Evolutionary conservation across 2,888 invertebrate species (phyloP).

Genomic region (Andrena praecox): DNA sequence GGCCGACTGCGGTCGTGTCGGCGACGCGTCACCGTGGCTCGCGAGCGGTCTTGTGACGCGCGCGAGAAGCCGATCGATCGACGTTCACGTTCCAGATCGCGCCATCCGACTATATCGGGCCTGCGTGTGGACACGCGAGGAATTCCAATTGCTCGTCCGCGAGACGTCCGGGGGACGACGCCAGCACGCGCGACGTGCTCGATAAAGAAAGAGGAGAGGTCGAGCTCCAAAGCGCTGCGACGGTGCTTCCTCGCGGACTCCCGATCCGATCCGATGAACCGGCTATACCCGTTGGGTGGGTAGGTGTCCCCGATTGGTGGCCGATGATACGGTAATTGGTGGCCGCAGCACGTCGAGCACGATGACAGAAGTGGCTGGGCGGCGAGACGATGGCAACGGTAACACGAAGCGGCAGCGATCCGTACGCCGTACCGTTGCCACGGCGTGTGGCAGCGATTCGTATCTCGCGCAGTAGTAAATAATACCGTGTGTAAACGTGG

Average conservation of each 20-base stretch:
- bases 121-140: slow-evolving; percentile 68
- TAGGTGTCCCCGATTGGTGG: not conserved
- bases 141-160: slow-evolving; percentile 66
- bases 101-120: slow-evolving; percentile 68
- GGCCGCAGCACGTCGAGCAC: not conserved
- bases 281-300: not conserved
- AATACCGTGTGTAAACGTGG: slow-evolving; percentile 77
- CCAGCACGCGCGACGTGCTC: slow-evolving; percentile 48
- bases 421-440: slow-evolving; percentile 67
- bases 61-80: slow-evolving; percentile 63
- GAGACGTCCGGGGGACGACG: slow-evolving; percentile 47
- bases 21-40: slow-evolving; percentile 43
- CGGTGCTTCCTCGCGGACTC: slow-evolving; percentile 8
- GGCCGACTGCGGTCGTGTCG: slow-evolving; percentile 6
- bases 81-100: slow-evolving; percentile 70
- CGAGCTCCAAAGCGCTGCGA: not conserved
- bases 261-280: slow-evolving; percentile 12
- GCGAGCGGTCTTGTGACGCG: slow-evolving; percentile 57
- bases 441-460: slow-evolving; percentile 71
- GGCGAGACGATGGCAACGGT: slow-evolving; percentile 10
- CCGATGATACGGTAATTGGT: not conserved
- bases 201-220: slow-evolving; percentile 41
- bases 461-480: slow-evolving; percentile 76
- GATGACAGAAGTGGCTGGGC: not conserved
- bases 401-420: slow-evolving; percentile 41